phyloP scores from a whole-genome alignment of 2,797 vertebrate species.

The Melanogrammus aeglefinus region DNA sequence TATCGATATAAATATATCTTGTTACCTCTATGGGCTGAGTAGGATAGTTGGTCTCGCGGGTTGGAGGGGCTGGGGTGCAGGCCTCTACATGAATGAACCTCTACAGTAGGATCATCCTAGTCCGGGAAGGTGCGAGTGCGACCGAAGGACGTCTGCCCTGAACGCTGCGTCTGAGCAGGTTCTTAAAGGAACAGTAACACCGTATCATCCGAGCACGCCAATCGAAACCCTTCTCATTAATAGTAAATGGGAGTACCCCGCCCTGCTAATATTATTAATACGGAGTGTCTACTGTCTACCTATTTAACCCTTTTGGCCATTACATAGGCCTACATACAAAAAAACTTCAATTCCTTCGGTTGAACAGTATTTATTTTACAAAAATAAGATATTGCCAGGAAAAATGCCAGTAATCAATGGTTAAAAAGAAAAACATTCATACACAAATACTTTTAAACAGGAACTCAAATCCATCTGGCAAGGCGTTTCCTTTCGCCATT shows the following conservation, averaged over 20 bases:
- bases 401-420: background rate
- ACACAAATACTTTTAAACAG: background rate
- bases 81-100: background rate
- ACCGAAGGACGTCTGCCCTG: background rate
- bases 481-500: background rate
- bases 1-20: background rate
- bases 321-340: background rate
- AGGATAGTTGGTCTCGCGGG: background rate
- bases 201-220: background rate
- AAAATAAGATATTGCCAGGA: background rate
- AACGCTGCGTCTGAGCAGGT: constrained; percentile 10
- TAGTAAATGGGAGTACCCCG: background rate
- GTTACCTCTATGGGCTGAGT: background rate
- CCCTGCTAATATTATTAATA: background rate
- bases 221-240: background rate
- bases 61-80: too few relatives aligned
- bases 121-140: background rate
- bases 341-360: background rate
- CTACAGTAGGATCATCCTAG: background rate
- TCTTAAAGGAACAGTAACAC: constrained; percentile 61
- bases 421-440: background rate
- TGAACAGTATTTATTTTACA: background rate
- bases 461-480: background rate
- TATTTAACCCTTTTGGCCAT: background rate
- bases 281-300: background rate